phyloP scores from a whole-genome alignment of 2,888 invertebrate genomes.

The Didymodactylos carnosus region DNA sequence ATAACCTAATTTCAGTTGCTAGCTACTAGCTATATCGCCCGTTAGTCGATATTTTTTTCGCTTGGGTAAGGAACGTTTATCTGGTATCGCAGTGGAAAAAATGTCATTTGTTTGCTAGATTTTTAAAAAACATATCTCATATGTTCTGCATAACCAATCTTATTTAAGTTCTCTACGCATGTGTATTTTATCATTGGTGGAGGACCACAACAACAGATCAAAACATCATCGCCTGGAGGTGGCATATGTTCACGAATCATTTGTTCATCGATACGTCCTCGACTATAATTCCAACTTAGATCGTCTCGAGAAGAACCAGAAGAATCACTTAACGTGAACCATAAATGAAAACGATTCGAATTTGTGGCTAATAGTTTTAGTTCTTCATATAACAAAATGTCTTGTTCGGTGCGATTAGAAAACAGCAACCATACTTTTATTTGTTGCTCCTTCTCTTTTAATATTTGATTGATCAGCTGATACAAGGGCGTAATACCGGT shows the following conservation, averaged over 20 bases:
- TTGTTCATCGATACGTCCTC: constrained; percentile 71
- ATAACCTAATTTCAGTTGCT: too few relatives aligned
- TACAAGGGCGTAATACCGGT: constrained; percentile 91
- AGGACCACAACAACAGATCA: constrained; percentile 71
- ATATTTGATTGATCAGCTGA: constrained; percentile 67
- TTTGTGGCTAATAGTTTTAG: constrained; percentile 55
- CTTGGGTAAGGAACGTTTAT: too few relatives aligned
- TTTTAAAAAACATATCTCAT: too few relatives aligned
- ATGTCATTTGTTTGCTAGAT: too few relatives aligned
- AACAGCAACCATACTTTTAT: constrained; percentile 65
- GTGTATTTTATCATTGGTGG: constrained; percentile 46
- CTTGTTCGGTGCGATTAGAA: constrained; percentile 86
- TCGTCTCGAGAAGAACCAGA: too few relatives aligned
- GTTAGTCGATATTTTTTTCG: too few relatives aligned
- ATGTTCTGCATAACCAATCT: constrained; percentile 57
- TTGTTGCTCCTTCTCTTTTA: constrained; percentile 49
- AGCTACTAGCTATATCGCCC: too few relatives aligned
- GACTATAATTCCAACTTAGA: constrained; percentile 68
- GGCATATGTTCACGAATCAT: constrained; percentile 70
- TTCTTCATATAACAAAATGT: constrained; percentile 70
- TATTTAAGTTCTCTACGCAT: constrained; percentile 72
- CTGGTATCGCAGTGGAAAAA: too few relatives aligned
- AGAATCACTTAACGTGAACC: constrained; percentile 59
- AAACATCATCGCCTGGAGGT: constrained; percentile 48
- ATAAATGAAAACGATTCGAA: constrained; percentile 61